Conservation (phyloP, 2,888 invertebrate genomes). For the Parnassius orleans region DNA sequence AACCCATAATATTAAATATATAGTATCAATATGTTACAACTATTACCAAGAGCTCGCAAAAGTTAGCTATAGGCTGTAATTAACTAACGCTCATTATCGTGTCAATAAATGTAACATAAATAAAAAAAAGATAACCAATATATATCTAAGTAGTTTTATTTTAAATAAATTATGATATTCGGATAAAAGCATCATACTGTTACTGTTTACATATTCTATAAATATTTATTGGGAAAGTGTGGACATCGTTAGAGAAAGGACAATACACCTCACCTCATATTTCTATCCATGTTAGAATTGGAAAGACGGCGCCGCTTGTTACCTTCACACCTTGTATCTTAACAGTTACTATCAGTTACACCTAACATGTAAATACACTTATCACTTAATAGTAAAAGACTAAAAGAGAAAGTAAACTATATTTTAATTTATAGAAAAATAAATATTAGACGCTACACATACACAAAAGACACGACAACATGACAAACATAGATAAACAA, state of each 20-base stretch:
- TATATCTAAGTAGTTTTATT: not conserved
- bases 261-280: slow-evolving; percentile 70
- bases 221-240: slow-evolving; percentile 42
- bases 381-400: slow-evolving; percentile 47
- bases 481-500: slow-evolving; percentile 21
- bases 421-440: slow-evolving; percentile 58
- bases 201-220: slow-evolving; percentile 28
- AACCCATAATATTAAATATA: not conserved
- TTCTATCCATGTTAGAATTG: slow-evolving; percentile 64
- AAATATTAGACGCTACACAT: slow-evolving; percentile 67
- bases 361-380: slow-evolving; percentile 41
- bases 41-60: slow-evolving; percentile 2
- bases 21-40: not conserved
- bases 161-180: not conserved
- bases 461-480: slow-evolving; percentile 49
- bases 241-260: slow-evolving; percentile 43
- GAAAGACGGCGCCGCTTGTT: slow-evolving; percentile 35
- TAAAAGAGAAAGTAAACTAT: slow-evolving; percentile 52
- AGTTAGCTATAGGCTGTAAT: slow-evolving; percentile 3
- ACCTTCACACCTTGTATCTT: slow-evolving; percentile 20
- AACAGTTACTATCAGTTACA: slow-evolving; percentile 38
- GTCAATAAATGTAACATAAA: slow-evolving; percentile 21
- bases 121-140: not conserved
- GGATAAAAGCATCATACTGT: slow-evolving; percentile 19
- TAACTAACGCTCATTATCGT: slow-evolving; percentile 16